A percentile compares a stretch with the other conserved stretches of the same genome.
These are phyloP conservation scores for Gnathonemus echidnorhynchus DNA, from an alignment of 2,113 vertebrate species.

Conservation along the genomic window DNA sequence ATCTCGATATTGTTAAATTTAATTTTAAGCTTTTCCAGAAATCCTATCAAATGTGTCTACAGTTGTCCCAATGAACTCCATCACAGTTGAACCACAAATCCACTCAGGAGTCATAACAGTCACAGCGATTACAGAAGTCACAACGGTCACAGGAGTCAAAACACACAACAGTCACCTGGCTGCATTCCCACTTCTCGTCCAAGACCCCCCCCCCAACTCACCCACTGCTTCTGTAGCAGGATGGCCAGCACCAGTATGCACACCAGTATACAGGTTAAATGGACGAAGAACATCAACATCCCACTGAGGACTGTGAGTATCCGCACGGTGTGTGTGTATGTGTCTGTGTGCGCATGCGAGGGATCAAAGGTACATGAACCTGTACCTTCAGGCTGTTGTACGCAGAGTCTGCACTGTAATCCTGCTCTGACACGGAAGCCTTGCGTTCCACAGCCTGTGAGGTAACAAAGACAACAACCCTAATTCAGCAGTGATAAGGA, in stretches of 20 bases:
- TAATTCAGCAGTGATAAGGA: neutral
- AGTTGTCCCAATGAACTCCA: neutral
- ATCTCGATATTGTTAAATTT: neutral
- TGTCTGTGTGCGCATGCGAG: neutral
- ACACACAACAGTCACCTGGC: neutral
- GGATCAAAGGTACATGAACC: neutral
- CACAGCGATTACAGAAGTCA: neutral
- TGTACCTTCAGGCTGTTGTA: constrained; percentile 90
- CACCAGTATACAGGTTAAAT: constrained; percentile 32
- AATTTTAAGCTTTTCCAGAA: neutral
- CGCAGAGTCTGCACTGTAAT: constrained; percentile 68
- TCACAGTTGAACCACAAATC: neutral
- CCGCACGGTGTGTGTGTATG: neutral
- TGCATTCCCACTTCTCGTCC: neutral
- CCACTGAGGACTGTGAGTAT: neutral
- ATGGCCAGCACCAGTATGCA: constrained; percentile 26
- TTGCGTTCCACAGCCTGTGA: constrained; percentile 59
- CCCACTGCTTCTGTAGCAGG: constrained; percentile 31
- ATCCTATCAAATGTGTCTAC: neutral
- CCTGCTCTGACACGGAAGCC: constrained; percentile 49
- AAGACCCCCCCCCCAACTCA: constrained; percentile 26
- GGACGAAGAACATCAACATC: constrained; percentile 35
- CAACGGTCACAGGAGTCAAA: neutral
- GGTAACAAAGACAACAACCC: constrained; percentile 13
- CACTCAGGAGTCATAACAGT: neutral